Evolutionary conservation across 1,140 invertebrate genomes (phyloP).

Genomic region (Drosophila nasuta): DNA sequence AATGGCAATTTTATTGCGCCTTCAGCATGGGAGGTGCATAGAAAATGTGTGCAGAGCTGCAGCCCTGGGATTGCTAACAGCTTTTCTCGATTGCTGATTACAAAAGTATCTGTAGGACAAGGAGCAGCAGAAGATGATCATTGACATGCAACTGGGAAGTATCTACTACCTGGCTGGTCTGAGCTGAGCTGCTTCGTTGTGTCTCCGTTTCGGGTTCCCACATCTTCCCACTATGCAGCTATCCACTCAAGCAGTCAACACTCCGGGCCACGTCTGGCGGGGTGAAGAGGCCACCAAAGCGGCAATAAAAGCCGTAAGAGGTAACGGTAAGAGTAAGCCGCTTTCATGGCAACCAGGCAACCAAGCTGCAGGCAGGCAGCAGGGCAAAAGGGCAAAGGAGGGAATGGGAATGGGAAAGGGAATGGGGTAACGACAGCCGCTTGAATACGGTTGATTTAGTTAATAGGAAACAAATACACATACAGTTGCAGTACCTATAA

Average conservation of each 20-base stretch:
- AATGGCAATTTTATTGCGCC: neutral
- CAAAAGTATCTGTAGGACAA: constrained; percentile 52
- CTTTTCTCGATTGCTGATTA: constrained; percentile 52
- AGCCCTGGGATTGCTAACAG: constrained; percentile 46
- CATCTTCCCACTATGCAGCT: constrained; percentile 23
- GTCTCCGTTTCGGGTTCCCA: neutral
- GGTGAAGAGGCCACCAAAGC: constrained; percentile 12
- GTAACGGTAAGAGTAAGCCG: constrained; percentile 49
- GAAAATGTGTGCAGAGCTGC: neutral
- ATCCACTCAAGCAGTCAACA: constrained; percentile 52
- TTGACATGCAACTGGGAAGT: constrained; percentile 57
- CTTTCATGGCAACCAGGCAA: constrained; percentile 36
- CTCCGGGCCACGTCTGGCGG: constrained; percentile 39
- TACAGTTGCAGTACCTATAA: constrained; percentile 1
- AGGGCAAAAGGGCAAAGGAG: constrained; percentile 5
- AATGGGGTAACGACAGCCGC: constrained; percentile 43
- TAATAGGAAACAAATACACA: constrained; percentile 72
- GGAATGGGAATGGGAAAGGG: neutral
- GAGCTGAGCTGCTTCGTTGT: neutral
- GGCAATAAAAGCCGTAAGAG: constrained; percentile 50
- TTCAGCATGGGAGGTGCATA: neutral
- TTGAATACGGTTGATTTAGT: constrained; percentile 73
- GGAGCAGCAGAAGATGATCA: constrained; percentile 48
- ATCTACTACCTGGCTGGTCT: constrained; percentile 34
- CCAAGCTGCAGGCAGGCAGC: neutral